Base-by-base conservation (phyloP, 2,888 invertebrate genomes). In the Nomada flava region DNA sequence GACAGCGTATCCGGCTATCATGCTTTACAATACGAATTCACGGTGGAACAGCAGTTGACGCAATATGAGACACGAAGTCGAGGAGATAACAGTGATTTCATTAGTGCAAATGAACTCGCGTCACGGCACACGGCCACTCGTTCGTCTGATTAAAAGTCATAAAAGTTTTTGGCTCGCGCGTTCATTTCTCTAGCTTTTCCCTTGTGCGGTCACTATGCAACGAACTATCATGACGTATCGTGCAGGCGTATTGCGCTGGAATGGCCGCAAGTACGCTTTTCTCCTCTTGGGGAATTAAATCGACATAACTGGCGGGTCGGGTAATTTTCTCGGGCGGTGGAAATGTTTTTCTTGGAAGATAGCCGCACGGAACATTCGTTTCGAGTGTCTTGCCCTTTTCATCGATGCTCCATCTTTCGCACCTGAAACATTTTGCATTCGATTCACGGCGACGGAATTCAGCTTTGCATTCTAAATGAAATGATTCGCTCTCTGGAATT, bases 71-170 rank as follows among this genome's bases (percentile, higher is more conserved):
- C 87, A 85, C 83, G 86, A 55, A 63, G 59, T 67, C 67, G 77
- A 83, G 79, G 85, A 92, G 93, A 93, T 92, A 92, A 93, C 92
- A 91, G 91, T 92, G 93, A 93, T 93, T 93, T 93, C 93, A 93
- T 93, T 93, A 93, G 90, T 89, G 92, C 89, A 92, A 93, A 93
- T 93, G 93, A 93, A 93, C 92, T 91, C 91, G 87, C 89, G 89
- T 89, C 88, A 86, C 85, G 88, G 85, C 87, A 89, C 89, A 87
- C 87, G 87, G 82, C 88, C 87, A 89, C 82, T 84, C 79, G 90
- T 85, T 85, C 87, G 88, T 85, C 82, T 92, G 93, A 93, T 93
- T 93, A 93, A 93, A 92, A 90, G 89, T 88, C 92, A 88, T 93
- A 91, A 93, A 92, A 93, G 88, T 92, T 91, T 90, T 90, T 86